Evolutionary conservation across 2,888 invertebrate genomes (phyloP), one percentile per base, ranked within the genome.

Genomic region (Girardia tigrina): DNA sequence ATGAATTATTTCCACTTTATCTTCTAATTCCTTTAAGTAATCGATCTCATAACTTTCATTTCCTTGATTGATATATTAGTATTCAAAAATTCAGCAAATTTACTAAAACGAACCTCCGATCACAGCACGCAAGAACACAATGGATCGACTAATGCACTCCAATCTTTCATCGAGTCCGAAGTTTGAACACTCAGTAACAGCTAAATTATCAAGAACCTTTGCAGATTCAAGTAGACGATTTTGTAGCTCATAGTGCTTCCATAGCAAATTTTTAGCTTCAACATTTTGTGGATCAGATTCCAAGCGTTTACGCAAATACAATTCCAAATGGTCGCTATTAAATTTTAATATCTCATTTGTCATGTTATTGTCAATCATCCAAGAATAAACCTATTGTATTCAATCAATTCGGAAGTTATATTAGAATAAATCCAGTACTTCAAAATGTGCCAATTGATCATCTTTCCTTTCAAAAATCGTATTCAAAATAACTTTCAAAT

Each of bases 221-320:
- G 97, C 94, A 0, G 97, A 97, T 12, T 91, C 90, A 0, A 90
- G 88, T 82, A 93, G 95, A 83, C 94, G 92, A 28, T 90, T 90
- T 81, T 89, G 90, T 82, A 90, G 90, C 84, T 97, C 94, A 81
- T 95, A 93, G 83, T 91, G 94, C 84, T 92, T 92, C 95, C 97
- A 97, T 76, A 97, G 85, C 78, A 97, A 86, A 83, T 94, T 92
- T 78, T 90, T 87, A 26, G 89, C 85, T 79, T 86, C 86, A 0
- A 88, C 83, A 79, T 88, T 85, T 72, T 89, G 87, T 8, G 88
- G 87, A 82, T 86, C 72, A 81, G 82, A 1, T 79, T 78, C 71
- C 80, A 80, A 71, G 78, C 79, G 14, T 71, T 27, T 27, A 79
- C 78, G 16, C 70, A 93, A 85, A 84, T 90, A 92, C 28, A 88